A percentile compares a stretch with the other conserved stretches of the same genome.
Conservation (phyloP, 2,113 vertebrate species). For the Cryptotis parvus region DNA sequence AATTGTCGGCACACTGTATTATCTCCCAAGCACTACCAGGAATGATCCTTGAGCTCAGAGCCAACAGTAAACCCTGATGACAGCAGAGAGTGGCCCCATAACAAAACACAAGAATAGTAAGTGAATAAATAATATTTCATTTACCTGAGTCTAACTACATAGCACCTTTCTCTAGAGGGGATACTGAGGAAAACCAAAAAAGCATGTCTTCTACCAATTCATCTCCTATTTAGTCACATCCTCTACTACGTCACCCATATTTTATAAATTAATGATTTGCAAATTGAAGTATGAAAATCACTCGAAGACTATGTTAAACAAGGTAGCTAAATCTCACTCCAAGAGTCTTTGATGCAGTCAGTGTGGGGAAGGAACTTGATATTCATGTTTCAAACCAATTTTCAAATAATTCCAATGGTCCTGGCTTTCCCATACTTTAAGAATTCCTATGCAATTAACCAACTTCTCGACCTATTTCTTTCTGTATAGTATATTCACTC, state of each 20-base stretch:
- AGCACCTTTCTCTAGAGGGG: background rate
- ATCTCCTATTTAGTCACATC: background rate
- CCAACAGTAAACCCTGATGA: too few species aligned
- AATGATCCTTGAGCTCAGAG: too few species aligned
- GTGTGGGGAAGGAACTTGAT: background rate
- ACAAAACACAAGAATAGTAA: too few species aligned
- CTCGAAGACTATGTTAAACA: background rate
- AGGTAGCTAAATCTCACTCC: background rate
- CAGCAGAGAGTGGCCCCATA: too few species aligned
- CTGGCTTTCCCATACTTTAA: background rate
- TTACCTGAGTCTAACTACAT: background rate
- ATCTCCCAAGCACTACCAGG: too few species aligned
- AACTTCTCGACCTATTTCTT: background rate
- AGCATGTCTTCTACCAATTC: background rate
- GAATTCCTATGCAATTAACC: background rate
- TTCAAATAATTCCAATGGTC: background rate
- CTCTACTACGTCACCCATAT: background rate
- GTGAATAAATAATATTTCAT: too few species aligned
- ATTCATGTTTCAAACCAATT: conserved; percentile 25
- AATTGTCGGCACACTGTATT: too few species aligned
- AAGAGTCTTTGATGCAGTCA: background rate
- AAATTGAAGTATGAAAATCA: background rate
- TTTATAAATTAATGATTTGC: background rate
- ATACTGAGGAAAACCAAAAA: background rate
- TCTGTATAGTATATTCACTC: background rate